phyloP scores from a whole-genome alignment of 2,113 vertebrate species.

The Egretta garzetta region DNA sequence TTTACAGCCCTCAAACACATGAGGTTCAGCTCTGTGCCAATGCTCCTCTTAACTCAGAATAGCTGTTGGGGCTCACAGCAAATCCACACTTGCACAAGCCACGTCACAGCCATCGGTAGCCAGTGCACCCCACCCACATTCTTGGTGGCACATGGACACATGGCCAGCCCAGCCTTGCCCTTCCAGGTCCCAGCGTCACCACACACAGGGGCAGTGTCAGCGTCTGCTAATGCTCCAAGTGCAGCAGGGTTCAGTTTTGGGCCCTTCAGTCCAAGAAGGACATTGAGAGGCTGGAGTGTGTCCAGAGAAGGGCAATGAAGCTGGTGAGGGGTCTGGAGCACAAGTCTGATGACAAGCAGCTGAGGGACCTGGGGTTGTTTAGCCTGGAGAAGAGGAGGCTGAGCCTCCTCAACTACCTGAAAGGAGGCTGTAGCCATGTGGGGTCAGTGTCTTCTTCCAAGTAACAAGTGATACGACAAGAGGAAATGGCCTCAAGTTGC shows the following conservation, averaged over 20 bases:
- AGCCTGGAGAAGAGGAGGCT: not conserved
- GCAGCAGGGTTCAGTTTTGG: not conserved
- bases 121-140: accelerated
- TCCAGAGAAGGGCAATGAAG: not conserved
- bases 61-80: not conserved
- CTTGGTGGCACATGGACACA: not conserved
- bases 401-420: not conserved
- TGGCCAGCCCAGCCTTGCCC: not conserved
- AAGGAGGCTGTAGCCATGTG: not conserved
- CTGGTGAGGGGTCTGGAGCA: not conserved
- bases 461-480: not conserved
- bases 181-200: not conserved
- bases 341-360: not conserved
- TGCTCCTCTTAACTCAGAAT: not conserved
- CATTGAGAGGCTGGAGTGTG: not conserved
- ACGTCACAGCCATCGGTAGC: not conserved
- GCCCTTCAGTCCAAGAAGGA: not conserved
- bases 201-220: accelerated
- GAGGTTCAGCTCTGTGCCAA: not conserved
- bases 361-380: not conserved
- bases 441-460: not conserved
- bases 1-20: not conserved
- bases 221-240: not conserved
- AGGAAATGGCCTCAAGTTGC: not conserved
- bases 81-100: not conserved